phyloP scores from a whole-genome alignment of 2,888 invertebrate species.

The Congeria kusceri region DNA sequence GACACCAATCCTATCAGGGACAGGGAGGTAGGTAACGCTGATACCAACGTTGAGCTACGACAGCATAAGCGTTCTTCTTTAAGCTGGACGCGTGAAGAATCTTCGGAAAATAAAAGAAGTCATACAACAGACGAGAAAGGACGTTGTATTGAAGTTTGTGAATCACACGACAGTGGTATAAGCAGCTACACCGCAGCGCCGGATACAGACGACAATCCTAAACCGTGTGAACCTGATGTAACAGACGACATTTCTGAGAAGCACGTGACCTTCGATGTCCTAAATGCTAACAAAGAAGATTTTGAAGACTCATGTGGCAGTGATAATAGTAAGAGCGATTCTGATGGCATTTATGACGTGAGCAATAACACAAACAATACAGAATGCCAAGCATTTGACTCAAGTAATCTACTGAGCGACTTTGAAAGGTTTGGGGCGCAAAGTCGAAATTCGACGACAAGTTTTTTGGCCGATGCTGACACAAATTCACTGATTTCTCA shows the following conservation, averaged over 20 bases:
- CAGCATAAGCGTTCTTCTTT: no score
- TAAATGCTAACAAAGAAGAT: constrained; percentile 1
- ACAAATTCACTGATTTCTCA: not conserved
- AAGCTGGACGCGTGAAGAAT: no score
- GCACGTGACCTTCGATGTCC: no score
- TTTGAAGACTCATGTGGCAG: not conserved
- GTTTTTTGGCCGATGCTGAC: constrained; percentile 10
- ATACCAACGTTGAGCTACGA: no score
- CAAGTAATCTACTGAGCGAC: constrained; percentile 17
- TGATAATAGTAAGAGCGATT: not conserved
- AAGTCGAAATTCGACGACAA: constrained; percentile 23
- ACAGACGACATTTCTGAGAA: not conserved
- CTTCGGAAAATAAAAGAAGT: no score
- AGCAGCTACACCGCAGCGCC: constrained; percentile 26
- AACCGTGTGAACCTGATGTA: not conserved
- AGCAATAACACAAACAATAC: not conserved
- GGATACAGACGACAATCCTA: constrained; percentile 12
- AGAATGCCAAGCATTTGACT: constrained; percentile 2
- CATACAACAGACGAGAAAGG: no score
- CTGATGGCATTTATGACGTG: not conserved
- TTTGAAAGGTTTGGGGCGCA: constrained; percentile 22
- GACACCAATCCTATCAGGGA: no score
- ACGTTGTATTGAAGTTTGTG: not conserved
- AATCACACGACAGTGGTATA: constrained; percentile 51
- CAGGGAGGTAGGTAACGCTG: no score